Base-by-base conservation (phyloP, 1,140 invertebrate species). In the Hirudo medicinalis region DNA sequence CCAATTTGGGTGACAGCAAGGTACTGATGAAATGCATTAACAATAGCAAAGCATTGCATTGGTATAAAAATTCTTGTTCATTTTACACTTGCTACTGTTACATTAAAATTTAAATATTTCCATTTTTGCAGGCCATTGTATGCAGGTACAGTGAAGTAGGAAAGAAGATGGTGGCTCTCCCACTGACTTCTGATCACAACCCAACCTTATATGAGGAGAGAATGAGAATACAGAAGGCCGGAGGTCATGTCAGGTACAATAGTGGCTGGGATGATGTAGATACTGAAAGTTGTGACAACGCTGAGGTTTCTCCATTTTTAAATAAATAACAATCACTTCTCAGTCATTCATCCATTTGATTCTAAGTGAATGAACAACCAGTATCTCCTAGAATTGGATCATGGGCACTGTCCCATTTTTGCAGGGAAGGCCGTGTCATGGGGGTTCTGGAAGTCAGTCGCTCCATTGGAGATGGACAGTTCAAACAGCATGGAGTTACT, bases 1-100 rank as follows among this genome's bases (percentile, higher is more conserved):
- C 83, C 9, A 85, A 85, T 76, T 74, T 85, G 40, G 84, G 84
- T 25, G 84, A 85, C 70, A 84, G 83, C 70, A 83, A 82, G 79
- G 84, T 84, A 72, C 54, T 20, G 40, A 29, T 40, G 32, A 43
- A 67, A 53, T 8, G 43, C 43, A 49, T 36, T 36, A 36, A 6
- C 32, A 36, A 70, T 70, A 19, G 5, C 53, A 20, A 20, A 22
- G 20, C 22, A 69, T 69, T 25, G 20, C 2, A 20, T 67, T 5
- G 9, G 22, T 54, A 29, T 70, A 5, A 19, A 11, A n/a, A 70
- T 53, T 49, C 2, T n/a, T 53, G 54, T 20, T 43, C 19, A 63
- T 17, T 13, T 32, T 20, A 27, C 20, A 5, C 60, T 32, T 63
- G 9, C 60, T 63, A 13, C 9, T 9, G 55, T n/a, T 57, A 25